Evolutionary conservation across 2,113 vertebrate species (phyloP), one percentile per base, ranked within the genome.

Genomic region (Pituophis catenifer): DNA sequence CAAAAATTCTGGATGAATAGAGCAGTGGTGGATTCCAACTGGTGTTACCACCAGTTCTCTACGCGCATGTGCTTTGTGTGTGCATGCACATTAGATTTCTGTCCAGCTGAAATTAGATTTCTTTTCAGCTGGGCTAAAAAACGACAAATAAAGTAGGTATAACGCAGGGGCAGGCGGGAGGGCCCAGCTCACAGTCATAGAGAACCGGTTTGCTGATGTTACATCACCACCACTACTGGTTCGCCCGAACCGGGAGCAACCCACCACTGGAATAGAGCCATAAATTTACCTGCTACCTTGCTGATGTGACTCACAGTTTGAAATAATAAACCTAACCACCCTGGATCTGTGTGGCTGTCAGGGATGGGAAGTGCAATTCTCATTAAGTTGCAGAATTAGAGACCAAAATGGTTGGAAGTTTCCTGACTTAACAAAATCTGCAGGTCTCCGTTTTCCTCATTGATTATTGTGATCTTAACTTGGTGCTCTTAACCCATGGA

Each of bases 261-360:
- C 44, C 44, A 48, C 44, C 44, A 48, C 44, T 48, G 44, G 89
- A n/a, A 91, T 12, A 81, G 92, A 96, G 93, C 95, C 94, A 92
- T 95, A 95, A 94, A 95, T 96, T 95, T 96, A 94, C 86, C 44
- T 95, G 95, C 95, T 96, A 95, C 3, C 59, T 65, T 65, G 10
- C 26, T 65, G 8, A 65, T 9, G 1, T 29, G 10, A 52, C 0
- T 26, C 23, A 87, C 23, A 29, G 26, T 75, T 75, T 33, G n/a
- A 75, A 75, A 75, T 33, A 75, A 75, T 33, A 33, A 75, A 1
- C n/a, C 12, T 75, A 75, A 75, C 29, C 26, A 4, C 12, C 62
- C 62, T 33, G 13, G n/a, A 75, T 75, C n/a, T 17, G 13, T 17
- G 33, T 81, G 15, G 65, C 65, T 70, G 29, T 70, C 12, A 33